These are phyloP conservation scores for Ammodytes marinus DNA, from an alignment of 2,113 vertebrate genomes.

Conservation along the genomic window DNA sequence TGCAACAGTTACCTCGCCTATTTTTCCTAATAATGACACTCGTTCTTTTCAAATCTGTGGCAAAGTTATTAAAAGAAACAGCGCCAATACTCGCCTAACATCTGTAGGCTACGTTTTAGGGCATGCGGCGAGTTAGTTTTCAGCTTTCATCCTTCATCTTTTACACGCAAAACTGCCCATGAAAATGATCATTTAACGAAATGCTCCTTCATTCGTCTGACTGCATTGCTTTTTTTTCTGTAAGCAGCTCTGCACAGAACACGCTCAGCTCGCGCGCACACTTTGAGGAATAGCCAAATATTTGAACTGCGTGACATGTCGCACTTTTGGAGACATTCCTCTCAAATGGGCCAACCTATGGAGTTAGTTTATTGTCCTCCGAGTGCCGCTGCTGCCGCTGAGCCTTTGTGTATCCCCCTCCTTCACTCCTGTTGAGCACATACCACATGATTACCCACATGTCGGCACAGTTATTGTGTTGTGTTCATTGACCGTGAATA, in stretches of 20 bases:
- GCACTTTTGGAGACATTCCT: constrained; percentile 66
- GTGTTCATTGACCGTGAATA: constrained; percentile 68
- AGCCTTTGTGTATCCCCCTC: constrained; percentile 49
- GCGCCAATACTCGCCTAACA: not conserved
- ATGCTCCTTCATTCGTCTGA: not conserved
- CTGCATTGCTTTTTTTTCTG: not conserved
- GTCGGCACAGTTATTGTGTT: constrained; percentile 59
- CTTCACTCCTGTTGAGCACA: constrained; percentile 46
- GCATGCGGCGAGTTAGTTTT: too few relatives aligned
- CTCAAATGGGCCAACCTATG: constrained; percentile 62
- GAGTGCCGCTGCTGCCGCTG: constrained; percentile 40
- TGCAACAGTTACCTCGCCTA: not conserved
- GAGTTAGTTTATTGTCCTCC: constrained; percentile 68
- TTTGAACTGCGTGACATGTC: constrained; percentile 61
- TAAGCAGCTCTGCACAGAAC: not conserved
- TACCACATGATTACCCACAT: constrained; percentile 64
- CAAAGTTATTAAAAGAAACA: constrained; percentile 5
- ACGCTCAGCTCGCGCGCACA: not conserved
- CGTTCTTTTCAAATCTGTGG: not conserved
- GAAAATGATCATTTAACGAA: not conserved
- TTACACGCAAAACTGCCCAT: not conserved
- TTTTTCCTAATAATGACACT: not conserved
- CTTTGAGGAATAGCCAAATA: constrained; percentile 47
- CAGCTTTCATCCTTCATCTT: not conserved
- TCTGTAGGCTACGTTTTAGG: not conserved